These are phyloP conservation scores for Urosaurus nigricauda DNA, from an alignment of 2,797 vertebrate species.

Conservation along the genomic window DNA sequence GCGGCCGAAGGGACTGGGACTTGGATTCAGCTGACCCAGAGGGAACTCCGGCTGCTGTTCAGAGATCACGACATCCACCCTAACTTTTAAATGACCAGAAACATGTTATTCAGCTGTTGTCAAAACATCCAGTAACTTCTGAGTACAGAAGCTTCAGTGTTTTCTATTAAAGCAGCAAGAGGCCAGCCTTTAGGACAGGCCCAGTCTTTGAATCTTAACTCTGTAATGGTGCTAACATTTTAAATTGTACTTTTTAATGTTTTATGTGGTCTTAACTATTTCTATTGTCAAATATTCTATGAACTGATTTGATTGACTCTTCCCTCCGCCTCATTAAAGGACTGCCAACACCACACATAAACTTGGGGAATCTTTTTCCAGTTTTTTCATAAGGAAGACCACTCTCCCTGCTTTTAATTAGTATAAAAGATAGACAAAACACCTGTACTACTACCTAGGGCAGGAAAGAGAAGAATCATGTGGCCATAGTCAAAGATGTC, in stretches of 20 bases:
- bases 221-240: slow-evolving; percentile 76
- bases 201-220: slow-evolving; percentile 48
- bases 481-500: no score
- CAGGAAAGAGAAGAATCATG: no score
- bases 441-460: slow-evolving; percentile 20
- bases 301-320: neutral
- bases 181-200: slow-evolving; percentile 45
- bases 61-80: slow-evolving; percentile 54
- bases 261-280: slow-evolving; percentile 62
- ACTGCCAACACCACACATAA: neutral
- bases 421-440: slow-evolving; percentile 32
- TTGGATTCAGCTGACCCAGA: slow-evolving; percentile 82
- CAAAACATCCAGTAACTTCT: slow-evolving; percentile 30
- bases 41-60: slow-evolving; percentile 29
- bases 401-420: slow-evolving; percentile 31
- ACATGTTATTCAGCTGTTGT: slow-evolving; percentile 46
- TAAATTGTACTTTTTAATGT: slow-evolving; percentile 67
- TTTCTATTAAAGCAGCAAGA: slow-evolving; percentile 40
- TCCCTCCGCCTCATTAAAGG: neutral
- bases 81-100: slow-evolving; percentile 38
- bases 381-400: slow-evolving; percentile 37
- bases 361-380: neutral
- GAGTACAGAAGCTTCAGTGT: slow-evolving; percentile 42
- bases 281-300: slow-evolving; percentile 64
- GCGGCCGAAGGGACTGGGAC: slow-evolving; percentile 84